Conservation (phyloP, 2,888 invertebrate species). For the Scelioninae gen. 2 region DNA sequence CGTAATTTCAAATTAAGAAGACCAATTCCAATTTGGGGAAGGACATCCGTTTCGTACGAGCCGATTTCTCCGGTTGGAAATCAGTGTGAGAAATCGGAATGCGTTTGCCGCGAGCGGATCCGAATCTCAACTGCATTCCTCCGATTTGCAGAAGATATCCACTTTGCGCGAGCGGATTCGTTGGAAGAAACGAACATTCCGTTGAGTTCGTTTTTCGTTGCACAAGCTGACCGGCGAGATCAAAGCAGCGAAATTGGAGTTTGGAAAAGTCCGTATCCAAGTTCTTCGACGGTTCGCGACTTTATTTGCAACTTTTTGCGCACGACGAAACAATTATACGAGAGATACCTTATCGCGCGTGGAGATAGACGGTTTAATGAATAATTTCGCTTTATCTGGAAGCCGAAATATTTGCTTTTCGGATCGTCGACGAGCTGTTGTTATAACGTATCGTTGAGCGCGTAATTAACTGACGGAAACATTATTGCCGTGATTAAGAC, state of each 20-base stretch:
- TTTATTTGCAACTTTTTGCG: conserved; percentile 25
- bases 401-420: conserved; percentile 29
- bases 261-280: conserved; percentile 16
- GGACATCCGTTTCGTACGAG: no score
- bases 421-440: neutral
- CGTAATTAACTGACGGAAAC: conserved; percentile 21
- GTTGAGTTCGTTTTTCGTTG: conserved; percentile 44
- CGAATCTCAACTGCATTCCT: no score
- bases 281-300: neutral
- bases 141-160: no score
- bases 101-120: no score
- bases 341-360: conserved; percentile 37
- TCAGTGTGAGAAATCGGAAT: no score
- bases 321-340: conserved; percentile 38
- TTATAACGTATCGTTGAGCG: conserved; percentile 18
- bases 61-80: no score
- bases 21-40: no score
- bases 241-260: conserved; percentile 42
- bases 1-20: no score
- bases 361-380: conserved; percentile 40
- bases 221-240: conserved; percentile 18
- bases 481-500: conserved; percentile 18
- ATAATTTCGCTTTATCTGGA: conserved; percentile 32
- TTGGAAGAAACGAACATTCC: no score
- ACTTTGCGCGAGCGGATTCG: no score